Conservation (phyloP, 2,113 vertebrate genomes). For the Marmota flaviventris region DNA sequence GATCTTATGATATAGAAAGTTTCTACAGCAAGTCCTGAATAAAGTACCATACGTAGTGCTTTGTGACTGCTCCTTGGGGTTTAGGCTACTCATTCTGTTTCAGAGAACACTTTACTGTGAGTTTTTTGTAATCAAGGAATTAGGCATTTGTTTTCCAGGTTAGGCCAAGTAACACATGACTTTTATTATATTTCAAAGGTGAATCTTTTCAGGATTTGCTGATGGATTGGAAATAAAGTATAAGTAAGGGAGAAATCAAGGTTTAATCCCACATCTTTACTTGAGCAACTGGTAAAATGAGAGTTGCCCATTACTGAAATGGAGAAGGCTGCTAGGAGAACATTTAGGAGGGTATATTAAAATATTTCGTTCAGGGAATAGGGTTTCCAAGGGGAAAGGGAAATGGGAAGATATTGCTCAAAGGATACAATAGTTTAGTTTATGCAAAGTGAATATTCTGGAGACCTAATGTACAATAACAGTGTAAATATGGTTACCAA, state of each 20-base stretch:
- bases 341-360: background rate
- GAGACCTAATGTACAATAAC: background rate
- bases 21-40: background rate
- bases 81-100: background rate
- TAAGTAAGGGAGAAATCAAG: background rate
- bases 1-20: background rate
- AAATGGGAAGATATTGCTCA: background rate
- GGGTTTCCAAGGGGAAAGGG: background rate
- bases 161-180: background rate
- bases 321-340: background rate
- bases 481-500: background rate
- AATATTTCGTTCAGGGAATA: background rate
- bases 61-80: background rate
- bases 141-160: slow-evolving; percentile 38
- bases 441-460: background rate
- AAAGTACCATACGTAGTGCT: background rate
- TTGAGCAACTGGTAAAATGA: background rate
- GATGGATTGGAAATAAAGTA: background rate
- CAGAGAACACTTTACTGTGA: background rate
- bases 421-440: background rate
- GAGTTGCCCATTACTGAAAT: background rate
- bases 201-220: background rate
- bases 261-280: background rate
- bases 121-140: background rate
- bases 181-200: background rate